Conservation (phyloP, 2,888 invertebrate genomes). For the Merodon equestris region DNA sequence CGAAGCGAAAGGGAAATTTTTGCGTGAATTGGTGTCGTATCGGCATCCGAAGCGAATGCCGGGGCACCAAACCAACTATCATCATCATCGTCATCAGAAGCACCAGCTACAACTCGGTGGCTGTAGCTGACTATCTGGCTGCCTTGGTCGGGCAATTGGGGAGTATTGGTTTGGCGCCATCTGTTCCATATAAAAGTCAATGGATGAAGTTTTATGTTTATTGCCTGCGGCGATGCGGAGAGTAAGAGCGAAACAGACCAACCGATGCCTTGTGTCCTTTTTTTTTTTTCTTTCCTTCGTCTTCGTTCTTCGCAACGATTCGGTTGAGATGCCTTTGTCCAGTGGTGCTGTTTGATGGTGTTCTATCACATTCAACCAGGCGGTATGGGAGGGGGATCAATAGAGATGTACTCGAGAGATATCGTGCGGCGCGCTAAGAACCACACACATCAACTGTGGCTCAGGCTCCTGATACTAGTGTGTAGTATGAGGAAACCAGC, state of each 20-base stretch:
- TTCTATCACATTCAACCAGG: slow-evolving; percentile 59
- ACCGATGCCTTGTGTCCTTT: slow-evolving; percentile 46
- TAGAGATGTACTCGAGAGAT: slow-evolving; percentile 67
- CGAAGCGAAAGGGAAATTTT: slow-evolving; percentile 25
- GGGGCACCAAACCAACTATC: slow-evolving; percentile 5
- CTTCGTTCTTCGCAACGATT: neutral
- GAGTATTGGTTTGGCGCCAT: slow-evolving; percentile 69
- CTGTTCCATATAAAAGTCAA: slow-evolving; percentile 69
- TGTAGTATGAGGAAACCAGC: slow-evolving; percentile 47
- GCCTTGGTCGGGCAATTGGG: slow-evolving; percentile 56
- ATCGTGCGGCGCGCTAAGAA: slow-evolving; percentile 67
- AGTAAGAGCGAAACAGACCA: slow-evolving; percentile 16
- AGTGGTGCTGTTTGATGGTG: slow-evolving; percentile 23
- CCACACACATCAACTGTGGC: slow-evolving; percentile 52
- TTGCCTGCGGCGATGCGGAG: slow-evolving; percentile 30
- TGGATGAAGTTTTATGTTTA: slow-evolving; percentile 69
- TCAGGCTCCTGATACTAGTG: slow-evolving; percentile 21
- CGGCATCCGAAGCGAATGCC: slow-evolving; percentile 48
- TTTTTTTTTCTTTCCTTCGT: slow-evolving; percentile 21
- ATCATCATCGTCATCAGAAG: slow-evolving; percentile 12
- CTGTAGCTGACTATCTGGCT: slow-evolving; percentile 22
- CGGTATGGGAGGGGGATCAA: slow-evolving; percentile 40
- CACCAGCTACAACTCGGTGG: slow-evolving; percentile 20
- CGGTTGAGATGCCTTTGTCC: neutral
- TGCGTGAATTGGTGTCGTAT: slow-evolving; percentile 68